A percentile compares a stretch with the other conserved stretches of the same genome.
Conservation (phyloP, 1,140 invertebrate species). For the Lepidotrigona ventralis region DNA sequence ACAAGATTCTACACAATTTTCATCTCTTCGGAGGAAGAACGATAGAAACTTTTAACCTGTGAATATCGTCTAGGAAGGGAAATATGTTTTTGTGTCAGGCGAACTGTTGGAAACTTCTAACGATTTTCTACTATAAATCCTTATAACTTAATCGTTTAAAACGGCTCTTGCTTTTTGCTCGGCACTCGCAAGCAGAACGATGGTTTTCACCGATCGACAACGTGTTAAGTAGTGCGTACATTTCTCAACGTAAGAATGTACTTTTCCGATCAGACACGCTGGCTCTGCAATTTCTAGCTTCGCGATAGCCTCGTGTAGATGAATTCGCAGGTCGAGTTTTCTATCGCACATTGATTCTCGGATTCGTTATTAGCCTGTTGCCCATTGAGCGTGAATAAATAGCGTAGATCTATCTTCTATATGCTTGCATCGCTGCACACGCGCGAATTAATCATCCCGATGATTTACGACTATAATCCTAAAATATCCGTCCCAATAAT, state of each 20-base stretch:
- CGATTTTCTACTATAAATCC: background rate
- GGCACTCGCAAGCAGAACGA: slow-evolving; percentile 20
- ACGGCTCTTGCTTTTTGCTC: background rate
- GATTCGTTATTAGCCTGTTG: slow-evolving; percentile 1
- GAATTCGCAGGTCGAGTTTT: slow-evolving; percentile 24
- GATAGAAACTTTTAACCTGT: background rate
- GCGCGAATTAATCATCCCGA: slow-evolving; percentile 1
- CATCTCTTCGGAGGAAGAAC: background rate
- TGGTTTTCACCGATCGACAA: slow-evolving; percentile 35
- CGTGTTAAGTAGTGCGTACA: slow-evolving; percentile 34
- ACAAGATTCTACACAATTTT: too few species aligned
- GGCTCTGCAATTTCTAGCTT: slow-evolving; percentile 28
- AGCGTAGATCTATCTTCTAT: background rate
- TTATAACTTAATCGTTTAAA: background rate
- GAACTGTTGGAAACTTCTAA: background rate
- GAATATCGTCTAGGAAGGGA: background rate
- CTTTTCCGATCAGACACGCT: slow-evolving; percentile 23
- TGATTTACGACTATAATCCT: background rate
- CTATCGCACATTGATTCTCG: slow-evolving; percentile 14
- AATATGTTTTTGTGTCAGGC: background rate
- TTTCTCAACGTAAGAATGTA: slow-evolving; percentile 31
- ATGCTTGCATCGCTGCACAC: background rate
- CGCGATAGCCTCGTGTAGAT: background rate
- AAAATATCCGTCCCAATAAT: background rate
- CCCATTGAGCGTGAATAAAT: background rate